A percentile compares a stretch with the other conserved stretches of the same genome.
Evolutionary conservation across 2,888 invertebrate species (phyloP).

Genomic region (Dendrolimus pini): DNA sequence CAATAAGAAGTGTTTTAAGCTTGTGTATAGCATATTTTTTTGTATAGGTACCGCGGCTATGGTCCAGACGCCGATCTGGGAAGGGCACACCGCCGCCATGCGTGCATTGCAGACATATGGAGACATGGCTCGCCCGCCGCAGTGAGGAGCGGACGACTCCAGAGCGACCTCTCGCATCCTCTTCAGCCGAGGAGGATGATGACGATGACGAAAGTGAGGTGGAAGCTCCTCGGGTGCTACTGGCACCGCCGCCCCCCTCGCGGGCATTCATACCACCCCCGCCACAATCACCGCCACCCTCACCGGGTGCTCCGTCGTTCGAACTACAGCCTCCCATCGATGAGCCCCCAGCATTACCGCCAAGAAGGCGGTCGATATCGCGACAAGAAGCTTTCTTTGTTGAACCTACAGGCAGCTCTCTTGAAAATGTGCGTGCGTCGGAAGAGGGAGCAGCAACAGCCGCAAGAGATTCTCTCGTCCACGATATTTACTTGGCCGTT

Average conservation of each 20-base stretch:
- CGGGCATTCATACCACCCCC: slow-evolving; percentile 45
- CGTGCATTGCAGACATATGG: slow-evolving; percentile 86
- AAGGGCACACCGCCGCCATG: slow-evolving; percentile 82
- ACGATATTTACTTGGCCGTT: slow-evolving; percentile 86
- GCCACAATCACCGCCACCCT: slow-evolving; percentile 69
- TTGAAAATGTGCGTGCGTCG: slow-evolving; percentile 82
- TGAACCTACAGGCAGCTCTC: slow-evolving; percentile 82
- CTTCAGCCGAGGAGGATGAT: slow-evolving; percentile 65
- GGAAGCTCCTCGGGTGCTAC: slow-evolving; percentile 76
- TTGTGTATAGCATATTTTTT: slow-evolving; percentile 2
- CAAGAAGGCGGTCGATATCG: slow-evolving; percentile 84
- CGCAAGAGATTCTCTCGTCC: slow-evolving; percentile 68
- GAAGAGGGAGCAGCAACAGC: slow-evolving; percentile 47
- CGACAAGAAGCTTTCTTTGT: slow-evolving; percentile 90
- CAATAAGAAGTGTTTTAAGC: no score
- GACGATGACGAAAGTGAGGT: slow-evolving; percentile 71
- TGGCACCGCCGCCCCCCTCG: slow-evolving; percentile 77
- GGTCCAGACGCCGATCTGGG: slow-evolving; percentile 79
- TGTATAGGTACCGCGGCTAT: slow-evolving; percentile 78
- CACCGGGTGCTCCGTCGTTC: slow-evolving; percentile 73
- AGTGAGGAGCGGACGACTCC: slow-evolving; percentile 60
- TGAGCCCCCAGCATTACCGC: slow-evolving; percentile 57
- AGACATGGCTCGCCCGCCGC: slow-evolving; percentile 80
- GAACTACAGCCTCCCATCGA: slow-evolving; percentile 74
- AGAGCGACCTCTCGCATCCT: slow-evolving; percentile 49